phyloP scores from a whole-genome alignment of 2,797 vertebrate genomes.

The Bradypus variegatus region DNA sequence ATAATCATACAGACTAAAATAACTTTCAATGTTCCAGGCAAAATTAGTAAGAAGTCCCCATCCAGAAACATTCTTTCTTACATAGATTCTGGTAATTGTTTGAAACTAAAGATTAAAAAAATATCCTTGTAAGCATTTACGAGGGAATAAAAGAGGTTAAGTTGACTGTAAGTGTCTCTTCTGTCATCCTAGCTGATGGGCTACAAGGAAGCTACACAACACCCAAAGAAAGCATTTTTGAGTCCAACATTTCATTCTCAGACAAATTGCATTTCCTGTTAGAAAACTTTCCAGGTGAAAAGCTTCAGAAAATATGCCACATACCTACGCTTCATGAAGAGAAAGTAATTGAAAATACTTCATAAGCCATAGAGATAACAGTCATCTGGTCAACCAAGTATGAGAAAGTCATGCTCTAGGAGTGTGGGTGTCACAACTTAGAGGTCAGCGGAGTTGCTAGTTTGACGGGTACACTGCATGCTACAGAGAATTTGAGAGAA shows the following conservation, averaged over 20 bases:
- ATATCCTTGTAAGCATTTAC: neutral
- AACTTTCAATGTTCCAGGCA: neutral
- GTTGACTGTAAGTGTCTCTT: too few species aligned
- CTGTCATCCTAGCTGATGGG: accelerated
- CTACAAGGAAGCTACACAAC: accelerated
- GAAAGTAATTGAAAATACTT: too few species aligned
- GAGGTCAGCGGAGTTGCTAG: accelerated
- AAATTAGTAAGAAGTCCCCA: accelerated
- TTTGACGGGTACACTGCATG: accelerated
- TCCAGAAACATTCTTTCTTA: accelerated
- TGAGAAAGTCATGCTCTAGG: accelerated
- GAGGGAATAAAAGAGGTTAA: neutral
- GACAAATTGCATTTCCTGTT: accelerated
- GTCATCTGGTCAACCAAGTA: accelerated
- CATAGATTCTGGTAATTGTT: neutral
- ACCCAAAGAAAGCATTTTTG: accelerated
- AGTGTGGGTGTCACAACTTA: accelerated
- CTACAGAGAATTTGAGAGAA: neutral
- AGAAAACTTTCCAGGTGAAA: neutral
- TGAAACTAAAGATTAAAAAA: neutral
- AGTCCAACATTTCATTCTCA: too few species aligned
- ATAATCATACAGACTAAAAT: accelerated
- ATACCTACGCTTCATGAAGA: neutral
- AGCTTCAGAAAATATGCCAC: neutral
- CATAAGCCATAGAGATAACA: neutral